phyloP scores from a whole-genome alignment of 2,113 vertebrate species.

The Ammodytes dubius region DNA sequence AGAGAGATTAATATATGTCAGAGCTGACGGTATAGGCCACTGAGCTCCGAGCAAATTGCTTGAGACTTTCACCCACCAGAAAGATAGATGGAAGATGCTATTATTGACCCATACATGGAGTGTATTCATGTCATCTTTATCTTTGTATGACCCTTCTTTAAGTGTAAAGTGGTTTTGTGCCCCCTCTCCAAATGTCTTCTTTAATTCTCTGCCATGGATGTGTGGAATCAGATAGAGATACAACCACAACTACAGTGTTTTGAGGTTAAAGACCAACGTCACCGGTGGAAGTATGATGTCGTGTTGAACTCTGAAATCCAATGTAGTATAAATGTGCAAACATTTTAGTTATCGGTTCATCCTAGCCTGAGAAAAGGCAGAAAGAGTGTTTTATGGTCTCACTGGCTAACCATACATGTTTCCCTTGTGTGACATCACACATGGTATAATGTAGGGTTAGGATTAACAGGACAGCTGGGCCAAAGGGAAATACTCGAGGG shows the following conservation, averaged over 20 bases:
- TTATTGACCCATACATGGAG: conserved; percentile 6
- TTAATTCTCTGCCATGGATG: conserved; percentile 7
- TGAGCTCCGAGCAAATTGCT: conserved; percentile 52
- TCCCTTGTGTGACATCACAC: too few relatives aligned
- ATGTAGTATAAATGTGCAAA: too few relatives aligned
- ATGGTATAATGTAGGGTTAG: too few relatives aligned
- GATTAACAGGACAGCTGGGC: too few relatives aligned
- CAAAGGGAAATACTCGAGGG: too few relatives aligned
- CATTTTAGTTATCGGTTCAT: too few relatives aligned
- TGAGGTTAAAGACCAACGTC: too few relatives aligned
- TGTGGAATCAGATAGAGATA: conserved; percentile 3
- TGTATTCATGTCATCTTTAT: conserved; percentile 44
- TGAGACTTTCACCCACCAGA: conserved; percentile 5
- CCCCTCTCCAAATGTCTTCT: background rate
- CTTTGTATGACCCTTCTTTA: background rate
- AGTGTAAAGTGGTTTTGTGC: conserved; percentile 7
- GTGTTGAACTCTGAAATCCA: too few relatives aligned
- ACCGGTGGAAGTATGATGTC: too few relatives aligned
- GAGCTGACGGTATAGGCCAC: conserved; percentile 6
- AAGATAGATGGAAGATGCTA: conserved; percentile 7
- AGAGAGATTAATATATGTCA: background rate
- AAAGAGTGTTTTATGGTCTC: background rate
- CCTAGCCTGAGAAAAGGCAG: too few relatives aligned
- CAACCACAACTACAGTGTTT: background rate
- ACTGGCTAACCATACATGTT: too few relatives aligned